Base-by-base conservation (phyloP, 2,888 invertebrate genomes). In the Cremastinae sp. region DNA sequence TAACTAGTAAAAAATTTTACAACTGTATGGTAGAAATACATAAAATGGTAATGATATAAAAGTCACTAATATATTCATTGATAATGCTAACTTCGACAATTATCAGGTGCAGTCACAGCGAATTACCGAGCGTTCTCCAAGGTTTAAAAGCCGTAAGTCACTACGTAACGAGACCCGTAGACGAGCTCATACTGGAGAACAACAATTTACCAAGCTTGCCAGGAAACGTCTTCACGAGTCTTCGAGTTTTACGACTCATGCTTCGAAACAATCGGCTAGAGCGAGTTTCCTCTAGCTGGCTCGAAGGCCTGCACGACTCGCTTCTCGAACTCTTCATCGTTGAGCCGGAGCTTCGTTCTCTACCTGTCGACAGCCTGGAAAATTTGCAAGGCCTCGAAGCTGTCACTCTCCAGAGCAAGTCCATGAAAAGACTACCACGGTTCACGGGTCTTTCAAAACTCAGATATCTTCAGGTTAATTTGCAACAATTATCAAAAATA, bases 81-180 rank as follows among this genome's bases (percentile, higher is more conserved):
- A n/a, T n/a, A n/a, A n/a, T n/a, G n/a, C 1, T 8, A 41, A 18
- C 4, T 37, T 18, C 7, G 7, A 4, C 7, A 5, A 2, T 3
- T 3, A 91, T 2, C 89, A 96, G 96, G 96, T 97, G 97, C 88
- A 96, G 96, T n/a, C 96, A 96, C 91, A 96, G 96, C 91, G 96
- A 96, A 86, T 90, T 96, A 70, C 93, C 94, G 3, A 94, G 94
- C 86, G 95, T 96, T 12, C 90, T 94, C 79, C 94, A 93, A 84
- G 96, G 95, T 7, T 90, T 96, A 8, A 93, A 94, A 82, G 92
- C 94, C 47, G 91, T 95, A 39, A 93, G 94, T 76, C 92, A 93
- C 59, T 92, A 92, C 75, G 90, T 96, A 61, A 92, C 91, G 76
- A 92, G 92, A 62, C 94, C 95, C 3, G 94, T 97, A 82, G 97